These are phyloP conservation scores for Acomys russatus DNA, from an alignment of 2,797 vertebrate species.

Conservation along the genomic window DNA sequence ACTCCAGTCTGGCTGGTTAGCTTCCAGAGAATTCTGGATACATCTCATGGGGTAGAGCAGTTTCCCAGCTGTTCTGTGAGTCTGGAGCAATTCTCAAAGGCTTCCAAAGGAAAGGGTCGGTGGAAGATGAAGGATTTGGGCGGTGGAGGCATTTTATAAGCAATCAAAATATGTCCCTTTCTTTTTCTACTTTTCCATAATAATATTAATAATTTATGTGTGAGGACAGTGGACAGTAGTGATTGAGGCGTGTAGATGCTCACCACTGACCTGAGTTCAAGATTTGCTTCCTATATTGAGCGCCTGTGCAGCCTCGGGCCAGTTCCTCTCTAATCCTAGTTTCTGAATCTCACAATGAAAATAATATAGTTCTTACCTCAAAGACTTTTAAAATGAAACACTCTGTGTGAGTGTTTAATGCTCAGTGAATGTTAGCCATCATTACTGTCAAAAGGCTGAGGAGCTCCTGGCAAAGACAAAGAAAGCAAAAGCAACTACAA, in stretches of 20 bases:
- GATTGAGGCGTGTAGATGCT: not conserved
- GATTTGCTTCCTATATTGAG: not conserved
- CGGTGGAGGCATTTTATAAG: not conserved
- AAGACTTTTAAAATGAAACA: constrained; percentile 40
- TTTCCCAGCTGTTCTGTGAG: not conserved
- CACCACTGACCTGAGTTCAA: not conserved
- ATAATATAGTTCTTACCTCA: not conserved
- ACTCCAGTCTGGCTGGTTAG: not conserved
- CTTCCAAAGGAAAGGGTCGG: constrained; percentile 32
- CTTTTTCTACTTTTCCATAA: constrained; percentile 35
- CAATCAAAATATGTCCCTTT: constrained; percentile 48
- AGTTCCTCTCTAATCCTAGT: not conserved
- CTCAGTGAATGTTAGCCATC: constrained; percentile 5
- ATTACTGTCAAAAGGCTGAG: constrained; percentile 17
- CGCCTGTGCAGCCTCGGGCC: not conserved
- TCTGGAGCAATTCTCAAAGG: constrained; percentile 28
- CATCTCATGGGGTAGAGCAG: not conserved
- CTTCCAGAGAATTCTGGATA: constrained; percentile 13
- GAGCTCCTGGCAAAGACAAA: constrained; percentile 23
- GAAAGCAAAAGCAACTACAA: constrained; percentile 32
- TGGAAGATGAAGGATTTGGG: not conserved
- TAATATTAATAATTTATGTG: not conserved
- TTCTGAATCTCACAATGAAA: constrained; percentile 26
- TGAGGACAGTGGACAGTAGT: not conserved
- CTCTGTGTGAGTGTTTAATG: not conserved